Evolutionary conservation across 2,888 invertebrate species (phyloP).

Genomic region (Caenorhabditis drosophilae): DNA sequence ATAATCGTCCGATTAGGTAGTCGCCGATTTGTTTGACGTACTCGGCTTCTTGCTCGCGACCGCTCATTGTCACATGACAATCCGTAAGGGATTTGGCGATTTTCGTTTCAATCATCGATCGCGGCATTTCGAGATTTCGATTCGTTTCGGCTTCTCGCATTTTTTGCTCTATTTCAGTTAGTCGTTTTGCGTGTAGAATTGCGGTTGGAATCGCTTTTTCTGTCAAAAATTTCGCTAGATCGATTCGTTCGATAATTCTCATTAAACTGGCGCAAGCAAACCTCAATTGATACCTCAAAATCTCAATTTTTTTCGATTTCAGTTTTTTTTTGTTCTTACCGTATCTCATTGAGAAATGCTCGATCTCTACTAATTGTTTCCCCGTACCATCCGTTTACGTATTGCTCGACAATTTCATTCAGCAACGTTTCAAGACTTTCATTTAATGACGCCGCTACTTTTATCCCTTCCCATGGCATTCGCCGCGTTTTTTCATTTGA

Average conservation of each 20-base stretch:
- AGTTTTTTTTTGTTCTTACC: constrained; percentile 21
- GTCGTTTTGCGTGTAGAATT: constrained; percentile 47
- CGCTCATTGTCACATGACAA: constrained; percentile 54
- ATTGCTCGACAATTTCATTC: constrained; percentile 56
- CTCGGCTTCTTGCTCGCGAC: constrained; percentile 52
- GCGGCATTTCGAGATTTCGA: constrained; percentile 15
- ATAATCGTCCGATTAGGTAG: constrained; percentile 52
- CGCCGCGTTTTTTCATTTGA: constrained; percentile 20
- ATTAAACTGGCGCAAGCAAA: constrained; percentile 51
- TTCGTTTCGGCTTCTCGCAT: constrained; percentile 1
- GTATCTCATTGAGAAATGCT: constrained; percentile 62
- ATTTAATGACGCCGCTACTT: constrained; percentile 45
- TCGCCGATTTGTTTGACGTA: constrained; percentile 64
- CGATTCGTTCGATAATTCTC: constrained; percentile 37
- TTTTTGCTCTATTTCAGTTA: constrained; percentile 19
- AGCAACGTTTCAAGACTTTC: constrained; percentile 58
- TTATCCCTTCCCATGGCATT: constrained; percentile 43
- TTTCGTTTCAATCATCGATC: constrained; percentile 46
- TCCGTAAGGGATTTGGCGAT: constrained; percentile 50
- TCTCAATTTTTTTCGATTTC: too few relatives aligned
- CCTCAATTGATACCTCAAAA: constrained; percentile 60
- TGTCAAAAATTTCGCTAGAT: constrained; percentile 49
- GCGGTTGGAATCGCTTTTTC: constrained; percentile 53
- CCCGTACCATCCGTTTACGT: constrained; percentile 63
- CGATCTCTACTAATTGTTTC: constrained; percentile 59